Conservation (phyloP, 1,140 invertebrate genomes). For the Phymastichus coffea region DNA sequence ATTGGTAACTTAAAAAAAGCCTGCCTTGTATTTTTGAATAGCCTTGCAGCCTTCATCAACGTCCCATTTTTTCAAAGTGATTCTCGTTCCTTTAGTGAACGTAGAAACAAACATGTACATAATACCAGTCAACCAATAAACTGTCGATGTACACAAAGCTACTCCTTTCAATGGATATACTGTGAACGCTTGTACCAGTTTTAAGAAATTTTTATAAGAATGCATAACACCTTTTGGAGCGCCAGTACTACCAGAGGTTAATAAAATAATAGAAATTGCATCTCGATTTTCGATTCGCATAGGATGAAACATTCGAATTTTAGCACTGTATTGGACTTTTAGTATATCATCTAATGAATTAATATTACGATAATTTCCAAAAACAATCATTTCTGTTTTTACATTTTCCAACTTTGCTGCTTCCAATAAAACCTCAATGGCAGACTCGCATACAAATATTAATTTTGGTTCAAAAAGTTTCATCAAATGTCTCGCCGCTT, state of each 20-base stretch:
- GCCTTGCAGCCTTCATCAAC: too few relatives aligned
- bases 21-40: too few relatives aligned
- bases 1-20: too few relatives aligned
- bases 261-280: constrained; percentile 39
- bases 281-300: constrained; percentile 29
- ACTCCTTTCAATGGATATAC: background rate
- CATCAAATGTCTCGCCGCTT: constrained; percentile 39
- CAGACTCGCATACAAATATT: constrained; percentile 40
- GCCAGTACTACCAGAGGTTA: constrained; percentile 44
- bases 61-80: too few relatives aligned
- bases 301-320: constrained; percentile 35
- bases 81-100: too few relatives aligned
- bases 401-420: constrained; percentile 30
- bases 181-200: background rate
- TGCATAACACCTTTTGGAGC: constrained; percentile 43
- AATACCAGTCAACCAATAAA: constrained; percentile 37
- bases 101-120: constrained; percentile 11
- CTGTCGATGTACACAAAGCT: constrained; percentile 32
- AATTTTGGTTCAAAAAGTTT: constrained; percentile 45
- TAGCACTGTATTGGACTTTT: constrained; percentile 11
- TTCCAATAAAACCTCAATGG: constrained; percentile 27
- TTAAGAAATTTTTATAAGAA: constrained; percentile 29
- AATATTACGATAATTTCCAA: constrained; percentile 30
- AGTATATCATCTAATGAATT: constrained; percentile 34
- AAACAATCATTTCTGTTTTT: constrained; percentile 38